Conservation (phyloP, 1,140 invertebrate species). For the Habropoda laboriosa region DNA sequence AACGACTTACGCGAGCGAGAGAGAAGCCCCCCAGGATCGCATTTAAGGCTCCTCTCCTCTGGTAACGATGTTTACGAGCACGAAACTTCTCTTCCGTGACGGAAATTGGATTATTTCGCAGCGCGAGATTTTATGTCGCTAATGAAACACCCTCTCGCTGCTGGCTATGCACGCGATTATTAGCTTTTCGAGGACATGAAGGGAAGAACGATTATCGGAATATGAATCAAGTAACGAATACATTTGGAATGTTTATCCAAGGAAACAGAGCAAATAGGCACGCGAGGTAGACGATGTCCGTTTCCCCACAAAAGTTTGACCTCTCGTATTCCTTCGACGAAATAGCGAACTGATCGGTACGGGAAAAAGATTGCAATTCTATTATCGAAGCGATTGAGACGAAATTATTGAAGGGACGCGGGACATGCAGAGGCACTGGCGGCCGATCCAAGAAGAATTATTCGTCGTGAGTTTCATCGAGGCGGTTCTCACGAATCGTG, state of each 20-base stretch:
- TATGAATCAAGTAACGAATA: too few relatives aligned
- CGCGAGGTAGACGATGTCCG: too few relatives aligned
- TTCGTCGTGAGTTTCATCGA: background rate
- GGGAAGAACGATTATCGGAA: too few relatives aligned
- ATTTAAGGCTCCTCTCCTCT: background rate
- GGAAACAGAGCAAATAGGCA: too few relatives aligned
- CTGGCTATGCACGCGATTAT: background rate
- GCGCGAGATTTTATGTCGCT: conserved; percentile 6
- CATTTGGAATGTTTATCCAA: too few relatives aligned
- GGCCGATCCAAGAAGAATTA: background rate
- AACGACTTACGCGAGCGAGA: conserved; percentile 1
- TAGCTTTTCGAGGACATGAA: background rate
- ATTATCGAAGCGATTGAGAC: too few relatives aligned
- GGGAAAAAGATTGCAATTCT: too few relatives aligned
- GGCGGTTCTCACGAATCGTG: conserved; percentile 30
- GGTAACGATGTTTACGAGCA: conserved; percentile 38
- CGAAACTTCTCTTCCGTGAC: conserved; percentile 11
- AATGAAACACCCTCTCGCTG: background rate
- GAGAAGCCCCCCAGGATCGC: background rate
- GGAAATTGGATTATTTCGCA: conserved; percentile 36
- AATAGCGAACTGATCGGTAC: too few relatives aligned
- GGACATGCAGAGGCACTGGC: too few relatives aligned
- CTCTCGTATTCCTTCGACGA: too few relatives aligned
- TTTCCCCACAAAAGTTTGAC: too few relatives aligned
- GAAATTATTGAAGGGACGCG: too few relatives aligned